phyloP scores from a whole-genome alignment of 64 coral and sea anemone species.

The Porites australiensis region DNA sequence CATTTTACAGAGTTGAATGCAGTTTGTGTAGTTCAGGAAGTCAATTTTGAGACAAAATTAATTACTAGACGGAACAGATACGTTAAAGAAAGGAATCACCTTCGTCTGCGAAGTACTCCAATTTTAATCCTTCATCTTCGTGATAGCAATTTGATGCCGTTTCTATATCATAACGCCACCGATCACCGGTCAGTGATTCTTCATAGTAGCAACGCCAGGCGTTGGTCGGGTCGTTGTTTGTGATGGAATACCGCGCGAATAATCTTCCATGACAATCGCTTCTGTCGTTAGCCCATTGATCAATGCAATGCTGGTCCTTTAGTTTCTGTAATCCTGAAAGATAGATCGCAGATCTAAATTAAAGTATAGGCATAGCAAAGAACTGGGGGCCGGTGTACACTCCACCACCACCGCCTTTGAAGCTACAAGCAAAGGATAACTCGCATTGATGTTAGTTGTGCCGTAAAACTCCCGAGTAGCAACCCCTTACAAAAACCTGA shows the following conservation, averaged over 20 bases:
- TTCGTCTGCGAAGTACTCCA: background rate
- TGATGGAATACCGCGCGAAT: background rate
- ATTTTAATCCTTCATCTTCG: background rate
- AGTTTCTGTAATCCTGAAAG: background rate
- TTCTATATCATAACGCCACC: constrained; percentile 8
- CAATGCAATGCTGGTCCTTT: background rate
- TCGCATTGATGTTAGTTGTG: too few relatives aligned
- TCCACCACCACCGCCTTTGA: too few relatives aligned
- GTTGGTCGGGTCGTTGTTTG: background rate
- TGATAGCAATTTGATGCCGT: background rate
- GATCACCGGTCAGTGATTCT: constrained; percentile 35
- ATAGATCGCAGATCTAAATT: too few relatives aligned
- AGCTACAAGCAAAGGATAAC: too few relatives aligned
- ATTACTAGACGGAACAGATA: too few relatives aligned
- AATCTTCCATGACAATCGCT: background rate
- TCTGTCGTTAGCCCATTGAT: background rate
- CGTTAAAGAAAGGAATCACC: background rate
- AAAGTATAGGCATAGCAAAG: too few relatives aligned
- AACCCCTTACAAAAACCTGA: too few relatives aligned
- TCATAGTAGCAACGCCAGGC: constrained; percentile 49
- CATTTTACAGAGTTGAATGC: too few relatives aligned
- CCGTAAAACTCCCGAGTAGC: too few relatives aligned
- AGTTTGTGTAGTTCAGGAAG: background rate
- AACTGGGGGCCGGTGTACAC: too few relatives aligned
- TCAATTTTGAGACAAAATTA: background rate